phyloP scores from a whole-genome alignment of 2,797 vertebrate genomes.

The Bradypodion ventrale region DNA sequence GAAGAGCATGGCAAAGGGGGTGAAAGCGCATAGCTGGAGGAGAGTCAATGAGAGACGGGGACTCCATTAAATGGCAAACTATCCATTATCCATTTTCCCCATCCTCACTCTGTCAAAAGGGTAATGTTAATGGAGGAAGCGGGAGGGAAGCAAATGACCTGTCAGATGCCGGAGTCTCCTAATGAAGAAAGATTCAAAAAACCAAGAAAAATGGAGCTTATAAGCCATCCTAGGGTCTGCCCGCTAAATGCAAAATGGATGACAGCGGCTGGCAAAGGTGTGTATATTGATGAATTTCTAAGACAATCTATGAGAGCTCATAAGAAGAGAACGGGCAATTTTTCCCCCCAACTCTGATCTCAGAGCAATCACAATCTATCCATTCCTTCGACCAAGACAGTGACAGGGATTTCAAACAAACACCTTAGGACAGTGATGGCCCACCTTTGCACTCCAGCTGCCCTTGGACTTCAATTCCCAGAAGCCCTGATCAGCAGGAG shows the following conservation, averaged over 20 bases:
- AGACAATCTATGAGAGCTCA: background rate
- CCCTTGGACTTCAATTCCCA: too few species aligned
- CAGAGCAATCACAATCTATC: fast-evolving
- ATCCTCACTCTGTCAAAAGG: slow-evolving; percentile 2
- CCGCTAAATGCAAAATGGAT: slow-evolving; percentile 16
- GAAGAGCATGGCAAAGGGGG: background rate
- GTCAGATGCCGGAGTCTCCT: slow-evolving; percentile 53
- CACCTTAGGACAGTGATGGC: too few species aligned
- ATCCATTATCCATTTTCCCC: slow-evolving; percentile 46
- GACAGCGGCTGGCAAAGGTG: slow-evolving; percentile 15
- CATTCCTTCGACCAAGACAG: background rate
- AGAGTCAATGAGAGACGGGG: slow-evolving; percentile 32
- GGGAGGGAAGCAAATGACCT: slow-evolving; percentile 61
- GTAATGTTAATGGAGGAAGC: slow-evolving; percentile 45
- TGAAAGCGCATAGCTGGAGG: background rate
- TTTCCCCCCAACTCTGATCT: background rate
- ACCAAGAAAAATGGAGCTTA: slow-evolving; percentile 28
- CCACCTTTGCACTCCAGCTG: too few species aligned
- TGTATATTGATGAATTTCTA: background rate
- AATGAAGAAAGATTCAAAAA: slow-evolving; percentile 64
- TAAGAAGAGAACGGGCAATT: background rate
- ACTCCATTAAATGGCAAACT: slow-evolving; percentile 37
- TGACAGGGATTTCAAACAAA: background rate
- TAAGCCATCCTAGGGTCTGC: slow-evolving; percentile 22
- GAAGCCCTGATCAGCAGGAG: too few species aligned